phyloP scores from a whole-genome alignment of 1,140 invertebrate genomes.

The Leptonema lineaticorne region DNA sequence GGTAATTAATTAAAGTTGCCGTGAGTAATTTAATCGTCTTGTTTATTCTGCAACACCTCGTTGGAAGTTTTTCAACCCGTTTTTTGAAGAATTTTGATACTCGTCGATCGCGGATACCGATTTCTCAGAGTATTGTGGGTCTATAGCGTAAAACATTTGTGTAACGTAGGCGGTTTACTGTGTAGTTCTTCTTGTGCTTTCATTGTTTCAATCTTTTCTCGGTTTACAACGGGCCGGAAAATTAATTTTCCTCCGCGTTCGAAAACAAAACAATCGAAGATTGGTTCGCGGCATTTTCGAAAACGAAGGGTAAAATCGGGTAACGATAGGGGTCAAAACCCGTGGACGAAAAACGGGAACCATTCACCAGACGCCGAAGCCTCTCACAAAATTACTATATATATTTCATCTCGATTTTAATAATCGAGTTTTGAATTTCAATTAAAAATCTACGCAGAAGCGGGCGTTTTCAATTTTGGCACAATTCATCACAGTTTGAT shows the following conservation, averaged over 20 bases:
- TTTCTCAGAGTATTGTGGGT: too few relatives aligned
- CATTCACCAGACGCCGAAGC: too few relatives aligned
- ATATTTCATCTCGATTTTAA: too few relatives aligned
- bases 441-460: too few relatives aligned
- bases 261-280: slow-evolving; percentile 7
- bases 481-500: too few relatives aligned
- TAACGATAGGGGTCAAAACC: not conserved
- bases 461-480: too few relatives aligned
- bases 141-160: too few relatives aligned
- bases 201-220: not conserved
- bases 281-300: not conserved
- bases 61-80: not conserved
- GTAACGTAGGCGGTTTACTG: not conserved
- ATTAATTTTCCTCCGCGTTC: not conserved
- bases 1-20: slow-evolving; percentile 25
- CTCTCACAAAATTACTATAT: too few relatives aligned
- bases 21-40: slow-evolving; percentile 25
- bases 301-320: not conserved
- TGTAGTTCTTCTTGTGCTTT: not conserved
- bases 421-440: too few relatives aligned
- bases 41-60: slow-evolving; percentile 26
- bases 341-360: not conserved
- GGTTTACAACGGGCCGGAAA: not conserved
- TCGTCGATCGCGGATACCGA: not conserved
- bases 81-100: slow-evolving; percentile 10